These are phyloP conservation scores for Tinea semifulvella DNA, from an alignment of 2,888 invertebrate species.

Conservation along the genomic window DNA sequence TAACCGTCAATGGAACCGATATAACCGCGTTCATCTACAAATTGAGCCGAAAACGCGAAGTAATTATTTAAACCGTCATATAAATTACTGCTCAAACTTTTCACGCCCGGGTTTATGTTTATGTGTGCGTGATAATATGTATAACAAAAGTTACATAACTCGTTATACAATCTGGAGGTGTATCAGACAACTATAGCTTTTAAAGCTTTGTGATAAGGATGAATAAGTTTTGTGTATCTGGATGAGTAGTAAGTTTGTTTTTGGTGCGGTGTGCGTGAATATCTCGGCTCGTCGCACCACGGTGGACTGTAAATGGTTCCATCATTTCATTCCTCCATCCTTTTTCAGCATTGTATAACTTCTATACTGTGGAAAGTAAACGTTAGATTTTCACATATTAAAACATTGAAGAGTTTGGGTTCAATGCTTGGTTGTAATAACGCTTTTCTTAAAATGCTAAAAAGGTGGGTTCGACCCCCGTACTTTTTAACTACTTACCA, in stretches of 20 bases:
- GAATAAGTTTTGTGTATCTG: conserved; percentile 2
- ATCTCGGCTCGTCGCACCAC: conserved; percentile 26
- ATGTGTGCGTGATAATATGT: conserved; percentile 35
- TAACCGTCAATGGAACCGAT: conserved; percentile 47
- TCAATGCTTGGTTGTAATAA: neutral
- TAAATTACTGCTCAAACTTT: conserved; percentile 66
- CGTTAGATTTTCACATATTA: conserved; percentile 13
- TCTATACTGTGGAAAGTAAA: conserved; percentile 34
- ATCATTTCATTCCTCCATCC: conserved; percentile 59
- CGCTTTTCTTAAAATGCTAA: too few relatives aligned
- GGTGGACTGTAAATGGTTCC: conserved; percentile 59
- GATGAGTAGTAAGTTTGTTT: conserved; percentile 7
- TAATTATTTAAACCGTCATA: conserved; percentile 68
- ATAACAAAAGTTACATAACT: conserved; percentile 21
- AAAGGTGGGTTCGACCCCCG: too few relatives aligned
- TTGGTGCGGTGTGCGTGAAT: conserved; percentile 32
- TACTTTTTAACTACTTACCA: too few relatives aligned
- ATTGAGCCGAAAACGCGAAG: conserved; percentile 64
- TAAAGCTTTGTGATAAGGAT: neutral
- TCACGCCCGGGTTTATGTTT: conserved; percentile 36
- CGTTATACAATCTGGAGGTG: neutral
- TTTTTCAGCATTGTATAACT: conserved; percentile 57
- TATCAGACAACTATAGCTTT: neutral
- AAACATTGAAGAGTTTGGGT: too few relatives aligned
- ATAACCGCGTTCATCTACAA: conserved; percentile 48